A percentile compares a stretch with the other conserved stretches of the same genome.
phyloP scores from a whole-genome alignment of 2,888 invertebrate species.

The Gortyna flavago region DNA sequence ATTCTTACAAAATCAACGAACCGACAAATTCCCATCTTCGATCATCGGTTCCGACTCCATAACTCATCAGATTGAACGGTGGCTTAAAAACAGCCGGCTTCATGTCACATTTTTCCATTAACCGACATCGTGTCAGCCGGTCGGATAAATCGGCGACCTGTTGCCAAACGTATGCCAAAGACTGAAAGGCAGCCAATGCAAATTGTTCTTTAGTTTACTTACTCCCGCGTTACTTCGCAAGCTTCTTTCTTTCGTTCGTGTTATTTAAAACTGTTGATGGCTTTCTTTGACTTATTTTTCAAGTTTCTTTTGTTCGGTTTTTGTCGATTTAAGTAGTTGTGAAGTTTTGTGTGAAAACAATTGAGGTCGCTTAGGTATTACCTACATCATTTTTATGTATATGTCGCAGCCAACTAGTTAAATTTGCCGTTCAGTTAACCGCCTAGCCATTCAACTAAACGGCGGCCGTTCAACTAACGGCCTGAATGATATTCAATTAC shows the following conservation, averaged over 20 bases:
- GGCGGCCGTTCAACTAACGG: too few species aligned
- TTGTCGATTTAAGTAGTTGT: conserved; percentile 23
- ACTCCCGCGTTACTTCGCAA: conserved; percentile 58
- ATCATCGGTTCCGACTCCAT: conserved; percentile 76
- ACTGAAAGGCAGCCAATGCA: conserved; percentile 76
- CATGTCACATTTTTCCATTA: conserved; percentile 87
- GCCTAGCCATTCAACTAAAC: too few species aligned
- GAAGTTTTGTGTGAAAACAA: conserved; percentile 27
- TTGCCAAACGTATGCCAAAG: conserved; percentile 81
- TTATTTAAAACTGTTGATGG: conserved; percentile 63
- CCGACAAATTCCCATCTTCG: conserved; percentile 75
- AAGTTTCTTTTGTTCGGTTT: conserved; percentile 45
- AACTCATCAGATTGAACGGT: conserved; percentile 80
- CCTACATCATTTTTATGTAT: not conserved
- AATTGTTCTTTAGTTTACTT: conserved; percentile 83
- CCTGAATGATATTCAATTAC: too few species aligned
- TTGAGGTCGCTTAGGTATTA: not conserved
- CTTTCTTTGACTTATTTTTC: conserved; percentile 51
- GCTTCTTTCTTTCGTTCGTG: conserved; percentile 60
- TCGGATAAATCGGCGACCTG: conserved; percentile 86
- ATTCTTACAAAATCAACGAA: conserved; percentile 72
- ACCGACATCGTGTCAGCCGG: conserved; percentile 75
- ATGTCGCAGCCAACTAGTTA: too few species aligned
- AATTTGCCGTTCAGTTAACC: too few species aligned
- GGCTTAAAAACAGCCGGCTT: conserved; percentile 80